These are phyloP conservation scores for Syndactyla subalaris DNA, from an alignment of 2,797 vertebrate species.

Conservation along the genomic window DNA sequence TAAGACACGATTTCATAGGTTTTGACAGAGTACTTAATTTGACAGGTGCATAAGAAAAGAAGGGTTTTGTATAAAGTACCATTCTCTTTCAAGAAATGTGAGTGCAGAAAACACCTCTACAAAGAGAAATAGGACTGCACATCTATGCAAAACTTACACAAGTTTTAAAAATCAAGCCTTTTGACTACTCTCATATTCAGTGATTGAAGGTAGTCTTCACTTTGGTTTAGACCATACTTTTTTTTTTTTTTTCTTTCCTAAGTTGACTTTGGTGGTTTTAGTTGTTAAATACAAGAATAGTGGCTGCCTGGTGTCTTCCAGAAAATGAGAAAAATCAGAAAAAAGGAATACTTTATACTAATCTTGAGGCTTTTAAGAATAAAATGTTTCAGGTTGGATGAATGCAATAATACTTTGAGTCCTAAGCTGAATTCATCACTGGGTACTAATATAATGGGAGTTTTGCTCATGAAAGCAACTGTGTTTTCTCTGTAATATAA, in stretches of 20 bases:
- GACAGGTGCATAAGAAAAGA: background rate
- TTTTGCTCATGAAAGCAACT: background rate
- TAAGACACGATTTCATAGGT: background rate
- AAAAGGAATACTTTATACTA: background rate
- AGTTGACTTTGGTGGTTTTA: background rate
- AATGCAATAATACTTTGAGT: background rate
- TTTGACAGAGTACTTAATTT: background rate
- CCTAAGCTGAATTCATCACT: background rate
- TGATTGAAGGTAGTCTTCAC: background rate
- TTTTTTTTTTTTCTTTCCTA: background rate
- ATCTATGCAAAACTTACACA: background rate
- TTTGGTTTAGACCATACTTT: background rate
- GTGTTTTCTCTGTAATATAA: background rate
- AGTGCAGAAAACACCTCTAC: background rate
- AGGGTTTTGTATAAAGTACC: background rate
- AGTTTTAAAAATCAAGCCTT: background rate
- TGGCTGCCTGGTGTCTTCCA: background rate
- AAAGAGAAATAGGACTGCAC: background rate
- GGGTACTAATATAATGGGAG: background rate
- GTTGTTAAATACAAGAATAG: background rate
- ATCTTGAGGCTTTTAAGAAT: background rate
- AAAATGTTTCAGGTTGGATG: background rate
- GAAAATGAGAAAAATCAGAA: background rate
- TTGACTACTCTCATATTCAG: background rate
- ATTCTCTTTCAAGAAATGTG: background rate